Conservation (phyloP, 1,140 invertebrate species). For the Venturia canescens region DNA sequence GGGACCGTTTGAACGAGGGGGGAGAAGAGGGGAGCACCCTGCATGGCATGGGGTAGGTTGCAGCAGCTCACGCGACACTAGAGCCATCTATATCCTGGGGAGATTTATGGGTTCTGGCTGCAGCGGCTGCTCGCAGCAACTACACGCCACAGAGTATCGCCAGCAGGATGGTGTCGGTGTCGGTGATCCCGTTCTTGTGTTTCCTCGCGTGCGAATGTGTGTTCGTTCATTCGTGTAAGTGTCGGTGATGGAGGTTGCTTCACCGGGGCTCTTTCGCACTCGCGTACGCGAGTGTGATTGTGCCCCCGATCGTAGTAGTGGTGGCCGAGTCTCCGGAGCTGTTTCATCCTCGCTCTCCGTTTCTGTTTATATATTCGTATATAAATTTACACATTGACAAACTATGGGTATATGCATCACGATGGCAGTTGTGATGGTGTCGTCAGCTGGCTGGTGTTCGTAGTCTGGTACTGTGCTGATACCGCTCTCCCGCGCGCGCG, state of each 20-base stretch:
- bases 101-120: constrained; percentile 76
- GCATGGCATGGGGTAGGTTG: constrained; percentile 77
- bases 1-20: constrained; percentile 67
- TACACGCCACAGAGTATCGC: constrained; percentile 73
- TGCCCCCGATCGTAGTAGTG: background rate
- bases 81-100: constrained; percentile 76
- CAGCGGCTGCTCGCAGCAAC: constrained; percentile 73
- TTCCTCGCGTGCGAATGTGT: background rate
- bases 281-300: background rate
- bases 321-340: constrained; percentile 7
- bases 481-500: constrained; percentile 31
- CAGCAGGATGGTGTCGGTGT: constrained; percentile 64
- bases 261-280: background rate
- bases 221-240: background rate
- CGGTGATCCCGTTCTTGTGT: constrained; percentile 46
- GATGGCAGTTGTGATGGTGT: constrained; percentile 30
- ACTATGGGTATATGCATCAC: constrained; percentile 19
- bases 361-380: background rate
- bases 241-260: background rate
- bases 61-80: constrained; percentile 75
- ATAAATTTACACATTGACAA: constrained; percentile 13
- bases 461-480: constrained; percentile 44
- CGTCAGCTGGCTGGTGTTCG: constrained; percentile 39
- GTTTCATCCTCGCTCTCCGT: background rate
- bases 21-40: constrained; percentile 61